phyloP scores from a whole-genome alignment of 92 coral and sea anemone species.

The Phenganax marumi region DNA sequence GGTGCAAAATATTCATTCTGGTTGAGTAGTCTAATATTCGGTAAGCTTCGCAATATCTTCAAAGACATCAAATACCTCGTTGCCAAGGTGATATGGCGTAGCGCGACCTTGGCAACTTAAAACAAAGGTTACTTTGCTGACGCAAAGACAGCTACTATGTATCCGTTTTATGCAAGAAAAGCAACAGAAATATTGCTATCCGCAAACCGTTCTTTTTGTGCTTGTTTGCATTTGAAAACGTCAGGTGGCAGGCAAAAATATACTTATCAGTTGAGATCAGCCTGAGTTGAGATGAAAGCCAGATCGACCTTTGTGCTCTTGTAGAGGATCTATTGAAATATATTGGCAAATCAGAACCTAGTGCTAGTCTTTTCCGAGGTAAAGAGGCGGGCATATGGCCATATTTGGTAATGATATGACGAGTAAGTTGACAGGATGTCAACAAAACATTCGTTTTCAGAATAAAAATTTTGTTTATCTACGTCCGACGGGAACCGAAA shows the following conservation, averaged over 20 bases:
- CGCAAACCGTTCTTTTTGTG: background rate
- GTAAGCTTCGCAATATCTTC: too few relatives aligned
- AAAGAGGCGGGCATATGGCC: conserved; percentile 21
- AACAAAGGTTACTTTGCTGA: conserved; percentile 7
- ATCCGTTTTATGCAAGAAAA: background rate
- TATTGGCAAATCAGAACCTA: conserved; percentile 29
- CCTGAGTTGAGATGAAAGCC: background rate
- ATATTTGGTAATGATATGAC: conserved; percentile 36
- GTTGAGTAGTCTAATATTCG: too few relatives aligned
- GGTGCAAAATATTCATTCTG: too few relatives aligned
- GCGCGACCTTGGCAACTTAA: conserved; percentile 32
- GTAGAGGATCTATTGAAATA: background rate
- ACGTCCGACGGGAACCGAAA: background rate
- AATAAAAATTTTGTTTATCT: conserved; percentile 10
- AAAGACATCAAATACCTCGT: background rate
- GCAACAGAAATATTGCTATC: background rate
- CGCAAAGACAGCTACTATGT: background rate
- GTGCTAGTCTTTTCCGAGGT: background rate
- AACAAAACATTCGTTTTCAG: conserved; percentile 34
- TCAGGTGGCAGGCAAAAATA: conserved; percentile 34
- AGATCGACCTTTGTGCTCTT: background rate
- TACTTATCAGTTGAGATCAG: background rate
- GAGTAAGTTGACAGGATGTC: conserved; percentile 42
- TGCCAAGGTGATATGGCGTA: conserved; percentile 6
- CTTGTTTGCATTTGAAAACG: conserved; percentile 2